Conservation (phyloP, 1,140 invertebrate species). For the Formica exsecta region DNA sequence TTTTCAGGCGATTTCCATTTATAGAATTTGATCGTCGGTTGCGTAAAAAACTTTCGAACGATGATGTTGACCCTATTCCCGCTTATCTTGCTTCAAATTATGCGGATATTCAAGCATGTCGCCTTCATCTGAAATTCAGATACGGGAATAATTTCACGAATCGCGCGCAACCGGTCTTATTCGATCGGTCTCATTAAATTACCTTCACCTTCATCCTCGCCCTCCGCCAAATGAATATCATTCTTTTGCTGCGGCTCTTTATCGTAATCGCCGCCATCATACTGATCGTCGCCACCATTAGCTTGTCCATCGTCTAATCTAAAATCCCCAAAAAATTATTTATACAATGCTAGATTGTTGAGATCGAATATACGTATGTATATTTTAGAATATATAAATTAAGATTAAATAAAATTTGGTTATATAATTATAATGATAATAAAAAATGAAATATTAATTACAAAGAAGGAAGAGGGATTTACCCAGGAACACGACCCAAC, state of each 20-base stretch:
- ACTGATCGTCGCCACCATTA: conserved; percentile 82
- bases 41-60: conserved; percentile 31
- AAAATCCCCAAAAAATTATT: conserved; percentile 48
- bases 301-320: conserved; percentile 80
- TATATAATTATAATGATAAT: too few relatives aligned
- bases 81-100: conserved; percentile 80
- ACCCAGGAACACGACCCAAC: conserved; percentile 78
- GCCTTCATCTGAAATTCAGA: conserved; percentile 80
- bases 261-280: conserved; percentile 82
- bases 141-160: conserved; percentile 40
- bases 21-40: background rate
- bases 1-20: conserved; percentile 5
- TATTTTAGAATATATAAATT: conserved; percentile 4
- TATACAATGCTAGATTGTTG: conserved; percentile 16
- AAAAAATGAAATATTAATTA: background rate
- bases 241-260: conserved; percentile 83
- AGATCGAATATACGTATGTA: background rate
- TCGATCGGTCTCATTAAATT: conserved; percentile 20
- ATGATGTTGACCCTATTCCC: conserved; percentile 69
- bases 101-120: conserved; percentile 81
- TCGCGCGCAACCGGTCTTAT: background rate
- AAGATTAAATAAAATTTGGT: background rate
- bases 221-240: conserved; percentile 80
- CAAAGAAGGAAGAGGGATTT: conserved; percentile 12
- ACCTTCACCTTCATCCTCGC: conserved; percentile 85